Evolutionary conservation across 30 jellyfish, hydroid and myxozoan species (phyloP).

Genomic region (Hydra vulgaris): DNA sequence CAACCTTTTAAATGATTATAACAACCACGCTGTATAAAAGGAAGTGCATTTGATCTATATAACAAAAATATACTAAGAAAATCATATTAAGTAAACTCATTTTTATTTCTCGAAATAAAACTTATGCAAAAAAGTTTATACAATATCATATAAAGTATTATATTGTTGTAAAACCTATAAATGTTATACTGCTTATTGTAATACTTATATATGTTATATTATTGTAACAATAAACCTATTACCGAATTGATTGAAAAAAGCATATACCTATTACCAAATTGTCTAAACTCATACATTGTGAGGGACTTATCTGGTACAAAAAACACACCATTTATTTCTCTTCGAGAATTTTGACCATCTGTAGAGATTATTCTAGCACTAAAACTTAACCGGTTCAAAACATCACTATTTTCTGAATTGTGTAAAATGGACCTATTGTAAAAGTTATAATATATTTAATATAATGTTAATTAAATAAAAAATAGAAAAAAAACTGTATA

Average conservation of each 20-base stretch:
- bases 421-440: background rate
- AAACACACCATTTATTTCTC: conserved; percentile 82
- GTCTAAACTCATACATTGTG: conserved; percentile 90
- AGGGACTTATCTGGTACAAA: conserved; percentile 55
- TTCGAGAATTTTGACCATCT: conserved; percentile 72
- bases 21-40: conserved; percentile 63
- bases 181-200: no score
- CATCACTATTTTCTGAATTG: background rate
- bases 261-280: conserved; percentile 84
- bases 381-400: conserved; percentile 55
- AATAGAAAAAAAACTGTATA: background rate
- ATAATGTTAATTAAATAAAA: no score
- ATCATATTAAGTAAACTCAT: background rate
- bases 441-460: no score
- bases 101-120: no score
- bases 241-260: no score
- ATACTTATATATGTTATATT: no score
- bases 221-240: no score
- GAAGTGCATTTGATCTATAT: conserved; percentile 66
- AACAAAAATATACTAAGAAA: background rate
- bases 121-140: no score
- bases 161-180: no score
- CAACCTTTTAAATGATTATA: conserved; percentile 55
- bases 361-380: conserved; percentile 60
- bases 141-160: no score